Percentiles rank a stretch among this genome's conserved stretches.
Conservation (phyloP, 2,113 vertebrate genomes). For the Spilogale gracilis region DNA sequence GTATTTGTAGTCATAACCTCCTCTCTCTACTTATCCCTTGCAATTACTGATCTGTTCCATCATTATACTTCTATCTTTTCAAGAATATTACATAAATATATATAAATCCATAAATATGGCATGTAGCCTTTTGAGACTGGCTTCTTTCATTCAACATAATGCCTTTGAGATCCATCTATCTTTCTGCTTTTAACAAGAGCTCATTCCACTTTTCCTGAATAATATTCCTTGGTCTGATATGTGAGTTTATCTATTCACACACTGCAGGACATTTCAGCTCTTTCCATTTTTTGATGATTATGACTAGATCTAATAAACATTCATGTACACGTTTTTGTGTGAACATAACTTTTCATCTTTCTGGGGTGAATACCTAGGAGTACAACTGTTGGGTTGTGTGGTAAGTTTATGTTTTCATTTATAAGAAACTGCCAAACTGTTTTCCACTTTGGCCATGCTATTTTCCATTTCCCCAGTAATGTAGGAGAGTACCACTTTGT, state of each 20-base stretch:
- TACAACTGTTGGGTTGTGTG: background rate
- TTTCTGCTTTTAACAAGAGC: background rate
- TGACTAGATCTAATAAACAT: slow-evolving; percentile 11
- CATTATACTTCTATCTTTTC: background rate
- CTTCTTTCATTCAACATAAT: slow-evolving; percentile 1
- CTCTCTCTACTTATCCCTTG: background rate
- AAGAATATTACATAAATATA: background rate
- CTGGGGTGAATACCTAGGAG: slow-evolving; percentile 14
- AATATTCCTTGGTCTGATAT: background rate
- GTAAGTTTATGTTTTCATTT: background rate
- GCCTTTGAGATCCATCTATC: background rate
- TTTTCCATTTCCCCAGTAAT: background rate
- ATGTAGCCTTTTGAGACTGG: background rate
- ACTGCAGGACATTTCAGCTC: background rate
- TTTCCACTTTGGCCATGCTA: background rate
- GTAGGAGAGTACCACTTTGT: background rate
- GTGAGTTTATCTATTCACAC: background rate
- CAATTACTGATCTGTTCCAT: background rate
- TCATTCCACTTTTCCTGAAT: slow-evolving; percentile 11
- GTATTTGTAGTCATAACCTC: background rate
- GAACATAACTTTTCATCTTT: slow-evolving; percentile 31
- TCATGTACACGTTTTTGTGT: background rate
- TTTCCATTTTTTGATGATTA: background rate
- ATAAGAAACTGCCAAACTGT: background rate
- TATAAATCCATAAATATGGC: background rate